These are phyloP conservation scores for Cyclophora albipunctata DNA, from an alignment of 2,888 invertebrate species.

Conservation along the genomic window DNA sequence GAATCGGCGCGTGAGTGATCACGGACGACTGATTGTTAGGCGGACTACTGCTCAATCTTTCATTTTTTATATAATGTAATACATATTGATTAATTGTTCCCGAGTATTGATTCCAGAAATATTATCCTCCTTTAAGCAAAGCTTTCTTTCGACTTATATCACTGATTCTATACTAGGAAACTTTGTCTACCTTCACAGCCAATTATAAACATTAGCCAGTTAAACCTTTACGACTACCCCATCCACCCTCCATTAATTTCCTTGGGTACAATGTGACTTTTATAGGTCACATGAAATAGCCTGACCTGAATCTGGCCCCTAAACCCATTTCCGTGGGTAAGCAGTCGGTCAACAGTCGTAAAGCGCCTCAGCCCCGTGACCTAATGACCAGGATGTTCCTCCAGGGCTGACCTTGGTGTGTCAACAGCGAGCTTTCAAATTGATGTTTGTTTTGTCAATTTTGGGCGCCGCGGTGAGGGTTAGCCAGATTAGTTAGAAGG, in stretches of 20 bases:
- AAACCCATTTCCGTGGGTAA: constrained; percentile 14
- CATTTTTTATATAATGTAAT: too few relatives aligned
- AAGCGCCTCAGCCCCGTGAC: constrained; percentile 43
- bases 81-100: too few relatives aligned
- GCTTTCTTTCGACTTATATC: too few relatives aligned
- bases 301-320: constrained; percentile 16
- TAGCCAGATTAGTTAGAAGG: too few relatives aligned
- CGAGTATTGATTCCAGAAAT: too few relatives aligned
- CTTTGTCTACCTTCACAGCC: too few relatives aligned
- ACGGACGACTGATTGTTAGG: too few relatives aligned
- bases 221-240: too few relatives aligned
- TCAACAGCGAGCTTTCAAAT: constrained; percentile 35
- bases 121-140: too few relatives aligned
- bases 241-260: not conserved
- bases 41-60: too few relatives aligned
- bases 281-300: constrained; percentile 5
- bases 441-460: constrained; percentile 17
- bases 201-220: too few relatives aligned
- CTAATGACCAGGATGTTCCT: constrained; percentile 26
- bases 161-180: too few relatives aligned
- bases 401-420: constrained; percentile 36
- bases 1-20: constrained; percentile 16
- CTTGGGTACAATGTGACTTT: not conserved
- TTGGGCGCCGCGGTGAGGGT: not conserved
- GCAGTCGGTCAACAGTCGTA: constrained; percentile 40